Evolutionary conservation across 2,888 invertebrate species (phyloP), one percentile per base, ranked within the genome.

Genomic region (Lepidocyrtoides sp.): DNA sequence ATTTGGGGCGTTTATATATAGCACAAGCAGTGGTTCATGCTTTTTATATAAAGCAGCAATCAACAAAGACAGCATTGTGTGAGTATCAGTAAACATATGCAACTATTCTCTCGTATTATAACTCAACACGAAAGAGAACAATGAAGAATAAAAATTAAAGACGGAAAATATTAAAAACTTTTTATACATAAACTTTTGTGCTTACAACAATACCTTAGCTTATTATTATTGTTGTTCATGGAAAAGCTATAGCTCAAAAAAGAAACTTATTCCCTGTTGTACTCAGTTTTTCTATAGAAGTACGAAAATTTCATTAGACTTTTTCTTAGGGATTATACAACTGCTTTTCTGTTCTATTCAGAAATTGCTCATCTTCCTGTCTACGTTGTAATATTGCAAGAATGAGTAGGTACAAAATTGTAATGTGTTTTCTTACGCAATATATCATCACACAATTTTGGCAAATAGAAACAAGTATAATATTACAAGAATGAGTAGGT

Each of bases 291-390:
- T n/a, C n/a, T n/a, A n/a, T n/a, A n/a, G n/a, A n/a, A 77, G 26
- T 0, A 51, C 3, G n/a, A 48, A 77, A 77, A 51, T 48, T 77
- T 77, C 77, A 77, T 77, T 77, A 77, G 23, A 51, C 7, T 77
- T 77, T 69, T 69, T 29, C 32, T 77, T 10, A 51, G 51, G 77
- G 77, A 29, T 23, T 77, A 32, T 69, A 12, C 29, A n/a, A 26
- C 8, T 51, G 12, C 51, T 14, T 48, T 51, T 48, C 17, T 44
- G 41, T 72, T 23, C 41, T n/a, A 44, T 72, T 3, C 17, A 8
- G 12, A n/a, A 12, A 5, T 44, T 41, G 20, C 20, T 20, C 41
- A 26, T 41, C 41, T 44, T 20, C n/a, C 12, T 23, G 29, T 20
- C 12, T 72, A 20, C 23, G 10, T 60, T 41, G 12, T 66, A 29